These are phyloP conservation scores for Quiscalus mexicanus DNA, from an alignment of 2,113 vertebrate genomes.

Conservation along the genomic window DNA sequence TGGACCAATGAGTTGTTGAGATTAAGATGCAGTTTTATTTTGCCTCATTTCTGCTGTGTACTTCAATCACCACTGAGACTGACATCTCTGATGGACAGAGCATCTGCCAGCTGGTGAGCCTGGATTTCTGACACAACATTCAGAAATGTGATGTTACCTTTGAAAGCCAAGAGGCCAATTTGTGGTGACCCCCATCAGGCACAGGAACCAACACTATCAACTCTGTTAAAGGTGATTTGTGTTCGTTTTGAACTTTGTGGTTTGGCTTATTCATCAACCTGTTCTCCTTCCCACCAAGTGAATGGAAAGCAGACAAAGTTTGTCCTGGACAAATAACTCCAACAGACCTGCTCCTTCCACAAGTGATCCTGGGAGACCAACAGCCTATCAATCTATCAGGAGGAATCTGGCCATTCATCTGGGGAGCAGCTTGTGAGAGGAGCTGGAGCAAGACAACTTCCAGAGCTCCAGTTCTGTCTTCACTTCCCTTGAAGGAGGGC, in stretches of 20 bases:
- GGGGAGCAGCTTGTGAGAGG: background rate
- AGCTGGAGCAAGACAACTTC: background rate
- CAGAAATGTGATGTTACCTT: background rate
- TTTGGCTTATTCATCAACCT: slow-evolving; percentile 12
- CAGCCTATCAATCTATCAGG: background rate
- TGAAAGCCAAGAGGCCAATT: background rate
- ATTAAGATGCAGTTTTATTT: background rate
- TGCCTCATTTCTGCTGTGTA: background rate
- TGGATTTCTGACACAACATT: background rate
- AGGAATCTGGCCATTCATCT: background rate
- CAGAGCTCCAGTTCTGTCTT: background rate
- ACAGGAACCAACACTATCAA: background rate
- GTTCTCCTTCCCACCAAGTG: background rate
- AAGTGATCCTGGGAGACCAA: background rate
- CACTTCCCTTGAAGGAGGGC: background rate
- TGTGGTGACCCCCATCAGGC: background rate
- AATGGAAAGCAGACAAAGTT: background rate
- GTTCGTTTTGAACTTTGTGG: background rate
- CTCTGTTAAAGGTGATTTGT: background rate
- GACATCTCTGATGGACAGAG: background rate
- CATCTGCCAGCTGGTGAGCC: background rate
- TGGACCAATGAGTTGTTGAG: rapidly evolving
- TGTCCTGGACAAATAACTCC: background rate
- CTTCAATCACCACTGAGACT: background rate
- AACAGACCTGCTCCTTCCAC: background rate